These are phyloP conservation scores for Nyleta sp. DNA, from an alignment of 2,888 invertebrate species.

Conservation along the genomic window DNA sequence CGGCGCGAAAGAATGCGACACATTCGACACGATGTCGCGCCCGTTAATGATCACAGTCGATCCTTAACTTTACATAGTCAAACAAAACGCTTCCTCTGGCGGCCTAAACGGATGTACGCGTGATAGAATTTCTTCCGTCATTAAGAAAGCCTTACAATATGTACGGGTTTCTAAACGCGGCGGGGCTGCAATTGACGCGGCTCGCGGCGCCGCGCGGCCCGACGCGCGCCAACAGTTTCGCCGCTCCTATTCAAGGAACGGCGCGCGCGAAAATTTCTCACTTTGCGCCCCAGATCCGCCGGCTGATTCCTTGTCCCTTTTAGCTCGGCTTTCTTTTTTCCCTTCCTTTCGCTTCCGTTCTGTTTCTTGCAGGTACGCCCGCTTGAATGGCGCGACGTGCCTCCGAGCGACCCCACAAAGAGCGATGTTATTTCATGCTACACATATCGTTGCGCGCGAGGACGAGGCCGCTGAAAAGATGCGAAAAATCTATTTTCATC, in stretches of 20 bases:
- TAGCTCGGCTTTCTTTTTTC: conserved; percentile 48
- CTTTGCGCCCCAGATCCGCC: conserved; percentile 74
- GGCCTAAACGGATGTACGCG: conserved; percentile 80
- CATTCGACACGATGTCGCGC: conserved; percentile 66
- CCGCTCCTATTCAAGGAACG: conserved; percentile 76
- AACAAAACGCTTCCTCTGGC: conserved; percentile 77
- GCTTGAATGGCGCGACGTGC: conserved; percentile 43
- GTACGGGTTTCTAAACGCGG: conserved; percentile 74
- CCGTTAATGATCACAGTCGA: conserved; percentile 76
- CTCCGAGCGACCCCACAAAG: conserved; percentile 57
- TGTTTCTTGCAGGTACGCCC: conserved; percentile 62
- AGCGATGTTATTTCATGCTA: conserved; percentile 54
- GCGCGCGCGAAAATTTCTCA: conserved; percentile 73
- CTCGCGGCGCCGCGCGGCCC: conserved; percentile 35
- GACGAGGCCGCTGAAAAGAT: conserved; percentile 45
- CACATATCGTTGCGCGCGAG: conserved; percentile 41
- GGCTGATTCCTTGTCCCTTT: conserved; percentile 70
- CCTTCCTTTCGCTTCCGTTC: conserved; percentile 56
- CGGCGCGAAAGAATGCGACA: conserved; percentile 50
- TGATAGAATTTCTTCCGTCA: conserved; percentile 83
- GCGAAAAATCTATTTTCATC: conserved; percentile 58
- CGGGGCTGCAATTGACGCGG: conserved; percentile 69
- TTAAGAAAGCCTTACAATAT: conserved; percentile 80
- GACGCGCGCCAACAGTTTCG: conserved; percentile 56
- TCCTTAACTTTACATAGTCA: conserved; percentile 74